These are phyloP conservation scores for Vanessa atalanta DNA, from an alignment of 1,140 invertebrate species.

Conservation along the genomic window DNA sequence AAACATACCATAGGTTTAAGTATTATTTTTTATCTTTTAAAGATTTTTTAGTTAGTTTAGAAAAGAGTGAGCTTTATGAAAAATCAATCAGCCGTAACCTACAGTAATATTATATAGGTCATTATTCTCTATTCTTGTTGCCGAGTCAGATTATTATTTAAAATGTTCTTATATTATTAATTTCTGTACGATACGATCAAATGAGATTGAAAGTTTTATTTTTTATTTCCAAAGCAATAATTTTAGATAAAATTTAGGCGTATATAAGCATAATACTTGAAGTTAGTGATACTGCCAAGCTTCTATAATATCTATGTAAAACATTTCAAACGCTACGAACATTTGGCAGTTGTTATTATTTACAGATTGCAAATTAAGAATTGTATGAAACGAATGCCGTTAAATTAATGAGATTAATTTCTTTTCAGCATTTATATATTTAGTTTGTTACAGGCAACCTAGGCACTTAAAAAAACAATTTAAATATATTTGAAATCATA, in stretches of 20 bases:
- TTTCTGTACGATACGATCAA: conserved; percentile 56
- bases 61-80: conserved; percentile 77
- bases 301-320: conserved; percentile 45
- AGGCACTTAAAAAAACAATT: conserved; percentile 1
- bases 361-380: conserved; percentile 47
- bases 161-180: conserved; percentile 59
- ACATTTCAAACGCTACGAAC: conserved; percentile 36
- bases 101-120: conserved; percentile 19
- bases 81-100: conserved; percentile 26
- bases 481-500: background rate
- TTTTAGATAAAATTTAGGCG: conserved; percentile 62
- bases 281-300: conserved; percentile 72
- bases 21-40: conserved; percentile 76
- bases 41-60: conserved; percentile 73
- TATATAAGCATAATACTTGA: conserved; percentile 67
- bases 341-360: conserved; percentile 56
- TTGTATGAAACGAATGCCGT: conserved; percentile 30
- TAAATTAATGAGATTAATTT: conserved; percentile 66
- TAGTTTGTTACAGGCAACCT: conserved; percentile 20
- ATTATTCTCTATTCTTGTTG: conserved; percentile 52
- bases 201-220: conserved; percentile 41
- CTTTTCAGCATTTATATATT: conserved; percentile 67
- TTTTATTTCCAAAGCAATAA: conserved; percentile 77
- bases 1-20: conserved; percentile 79
- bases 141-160: conserved; percentile 59